Base-by-base conservation (phyloP, 2,113 vertebrate species). In the Halichoerus grypus region DNA sequence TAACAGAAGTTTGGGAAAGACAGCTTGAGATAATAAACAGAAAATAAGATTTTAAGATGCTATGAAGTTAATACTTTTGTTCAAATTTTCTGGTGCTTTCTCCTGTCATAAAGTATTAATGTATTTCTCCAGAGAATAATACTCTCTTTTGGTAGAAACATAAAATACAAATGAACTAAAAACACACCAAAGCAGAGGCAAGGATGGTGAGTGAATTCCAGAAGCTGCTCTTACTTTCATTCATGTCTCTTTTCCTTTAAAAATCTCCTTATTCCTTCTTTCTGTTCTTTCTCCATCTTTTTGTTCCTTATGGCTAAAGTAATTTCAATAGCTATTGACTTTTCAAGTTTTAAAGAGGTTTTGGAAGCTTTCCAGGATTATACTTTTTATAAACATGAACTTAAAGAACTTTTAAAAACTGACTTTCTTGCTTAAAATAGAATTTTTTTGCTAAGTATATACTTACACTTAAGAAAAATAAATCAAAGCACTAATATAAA, bases 41-140 rank as follows among this genome's bases (percentile, higher is more conserved):
- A 84, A 96, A 95, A 96, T 21, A 15, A 77, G 53, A 92, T 65
- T 88, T 83, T 72, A 83, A 84, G 53, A 90, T 36, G 65, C 4
- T 91, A 53, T 2, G 33, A 81, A 74, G 46, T 92, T 67, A 94
- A 42, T 92, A 7, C 4, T 71, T 93, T 80, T n/a, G 18, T 3
- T 94, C 91, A 61, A 91, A 91, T 67, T 77, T 87, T 65, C 82
- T 57, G 42, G 13, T 28, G 33, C 4, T 61, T 92, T 81, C 24
- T 39, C 51, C 31, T 74, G 55, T 93, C 71, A 87, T 33, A 57
- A 90, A 24, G 14, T 11, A 96, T 55, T 57, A 84, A 31, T 74
- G 61, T 67, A 76, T 46, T 72, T 88, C 55, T 91, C 55, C 42
- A 46, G 42, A 91, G 55, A 87, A 84, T 65, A 57, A 42, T 65